These are phyloP conservation scores for Dendrophyllia cribrosa DNA, from an alignment of 64 coral and sea anemone species.

Conservation along the genomic window DNA sequence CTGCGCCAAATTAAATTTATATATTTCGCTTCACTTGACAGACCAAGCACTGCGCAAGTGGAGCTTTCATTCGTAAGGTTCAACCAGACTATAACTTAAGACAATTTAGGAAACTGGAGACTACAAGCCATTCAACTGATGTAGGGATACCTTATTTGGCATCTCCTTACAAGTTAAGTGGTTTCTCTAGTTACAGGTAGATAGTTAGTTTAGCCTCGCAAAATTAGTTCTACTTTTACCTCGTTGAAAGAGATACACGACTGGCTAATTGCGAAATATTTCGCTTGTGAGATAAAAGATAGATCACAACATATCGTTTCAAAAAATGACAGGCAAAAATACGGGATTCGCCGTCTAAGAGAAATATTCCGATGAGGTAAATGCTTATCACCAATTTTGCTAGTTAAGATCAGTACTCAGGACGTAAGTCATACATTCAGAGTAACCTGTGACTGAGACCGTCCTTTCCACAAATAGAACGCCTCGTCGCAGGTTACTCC, in stretches of 20 bases:
- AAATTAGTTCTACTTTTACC: background rate
- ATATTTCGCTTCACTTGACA: constrained; percentile 10
- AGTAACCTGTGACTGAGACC: background rate
- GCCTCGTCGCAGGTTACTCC: background rate
- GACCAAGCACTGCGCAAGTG: background rate
- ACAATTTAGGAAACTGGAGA: background rate
- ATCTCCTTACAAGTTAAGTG: background rate
- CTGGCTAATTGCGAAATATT: background rate
- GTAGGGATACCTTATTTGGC: background rate
- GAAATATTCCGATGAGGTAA: background rate
- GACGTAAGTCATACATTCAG: background rate
- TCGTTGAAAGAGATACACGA: background rate
- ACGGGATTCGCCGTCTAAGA: no score
- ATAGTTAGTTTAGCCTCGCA: background rate
- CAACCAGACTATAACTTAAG: background rate
- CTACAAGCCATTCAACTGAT: background rate
- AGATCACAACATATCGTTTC: no score
- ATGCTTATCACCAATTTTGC: background rate
- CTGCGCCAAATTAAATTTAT: background rate
- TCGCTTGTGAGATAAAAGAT: background rate
- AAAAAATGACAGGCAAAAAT: background rate
- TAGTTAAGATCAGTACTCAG: background rate
- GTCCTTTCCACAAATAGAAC: background rate
- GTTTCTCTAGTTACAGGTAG: background rate
- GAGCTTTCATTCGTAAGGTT: constrained; percentile 10